Conservation (phyloP, 1,140 invertebrate species). For the Coelopa frigida region DNA sequence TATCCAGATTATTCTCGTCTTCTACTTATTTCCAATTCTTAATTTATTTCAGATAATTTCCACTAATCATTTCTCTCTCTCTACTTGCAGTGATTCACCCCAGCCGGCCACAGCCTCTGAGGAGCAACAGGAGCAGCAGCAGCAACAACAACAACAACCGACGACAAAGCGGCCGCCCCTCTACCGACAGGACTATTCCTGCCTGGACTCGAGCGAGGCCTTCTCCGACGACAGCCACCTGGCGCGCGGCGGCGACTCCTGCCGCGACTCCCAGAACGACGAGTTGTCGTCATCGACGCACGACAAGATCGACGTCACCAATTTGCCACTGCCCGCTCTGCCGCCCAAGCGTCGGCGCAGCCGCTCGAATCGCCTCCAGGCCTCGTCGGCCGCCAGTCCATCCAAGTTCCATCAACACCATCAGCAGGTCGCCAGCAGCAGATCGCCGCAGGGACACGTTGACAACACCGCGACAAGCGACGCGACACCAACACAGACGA, state of each 20-base stretch:
- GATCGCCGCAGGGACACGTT: background rate
- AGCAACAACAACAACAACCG: no score
- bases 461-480: slow-evolving; percentile 9
- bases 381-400: slow-evolving; percentile 24
- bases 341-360: slow-evolving; percentile 34
- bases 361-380: slow-evolving; percentile 20
- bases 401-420: slow-evolving; percentile 22
- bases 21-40: no score
- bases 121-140: no score
- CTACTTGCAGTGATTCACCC: no score
- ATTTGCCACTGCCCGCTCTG: slow-evolving; percentile 35
- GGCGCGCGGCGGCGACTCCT: slow-evolving; percentile 38
- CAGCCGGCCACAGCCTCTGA: no score
- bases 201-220: slow-evolving; percentile 39
- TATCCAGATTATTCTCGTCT: no score
- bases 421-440: slow-evolving; percentile 8
- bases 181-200: slow-evolving; percentile 26
- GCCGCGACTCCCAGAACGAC: slow-evolving; percentile 39
- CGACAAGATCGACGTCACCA: slow-evolving; percentile 40
- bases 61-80: no score
- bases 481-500: background rate
- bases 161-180: slow-evolving; percentile 8
- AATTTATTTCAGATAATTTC: no score
- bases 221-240: slow-evolving; percentile 41
- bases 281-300: slow-evolving; percentile 35